A percentile compares a stretch with the other conserved stretches of the same genome.
phyloP scores from a whole-genome alignment of 2,888 invertebrate species.

The Thera britannica region DNA sequence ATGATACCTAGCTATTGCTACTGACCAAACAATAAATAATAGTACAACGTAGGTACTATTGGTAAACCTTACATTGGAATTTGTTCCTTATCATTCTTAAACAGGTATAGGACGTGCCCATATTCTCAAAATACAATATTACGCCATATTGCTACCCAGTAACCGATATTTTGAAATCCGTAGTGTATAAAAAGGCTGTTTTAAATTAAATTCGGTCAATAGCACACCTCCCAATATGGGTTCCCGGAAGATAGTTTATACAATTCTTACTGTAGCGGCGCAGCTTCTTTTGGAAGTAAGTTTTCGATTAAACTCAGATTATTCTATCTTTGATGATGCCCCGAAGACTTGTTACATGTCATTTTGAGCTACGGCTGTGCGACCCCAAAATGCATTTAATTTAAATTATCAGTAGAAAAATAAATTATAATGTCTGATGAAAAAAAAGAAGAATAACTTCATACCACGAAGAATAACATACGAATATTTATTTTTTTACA shows the following conservation, averaged over 20 bases:
- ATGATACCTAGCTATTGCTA: conserved; percentile 20
- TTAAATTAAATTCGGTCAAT: conserved; percentile 51
- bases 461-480: not conserved
- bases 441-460: too few species aligned
- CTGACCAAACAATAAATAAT: not conserved
- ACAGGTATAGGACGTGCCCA: conserved; percentile 56
- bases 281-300: conserved; percentile 50
- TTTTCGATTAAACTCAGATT: conserved; percentile 1
- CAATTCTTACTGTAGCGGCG: conserved; percentile 41
- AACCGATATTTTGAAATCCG: conserved; percentile 66
- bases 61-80: conserved; percentile 26
- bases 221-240: conserved; percentile 58
- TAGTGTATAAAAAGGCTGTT: conserved; percentile 63
- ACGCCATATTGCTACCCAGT: conserved; percentile 57
- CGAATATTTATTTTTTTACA: conserved; percentile 27
- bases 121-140: conserved; percentile 45
- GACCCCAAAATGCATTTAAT: too few species aligned
- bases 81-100: conserved; percentile 31
- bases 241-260: conserved; percentile 47
- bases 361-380: too few species aligned
- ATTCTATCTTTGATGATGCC: too few species aligned
- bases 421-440: too few species aligned
- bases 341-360: too few species aligned
- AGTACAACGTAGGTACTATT: conserved; percentile 13
- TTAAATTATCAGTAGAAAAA: too few species aligned